Base-by-base conservation (phyloP, 1,140 invertebrate genomes). In the Listronotus oregonensis region DNA sequence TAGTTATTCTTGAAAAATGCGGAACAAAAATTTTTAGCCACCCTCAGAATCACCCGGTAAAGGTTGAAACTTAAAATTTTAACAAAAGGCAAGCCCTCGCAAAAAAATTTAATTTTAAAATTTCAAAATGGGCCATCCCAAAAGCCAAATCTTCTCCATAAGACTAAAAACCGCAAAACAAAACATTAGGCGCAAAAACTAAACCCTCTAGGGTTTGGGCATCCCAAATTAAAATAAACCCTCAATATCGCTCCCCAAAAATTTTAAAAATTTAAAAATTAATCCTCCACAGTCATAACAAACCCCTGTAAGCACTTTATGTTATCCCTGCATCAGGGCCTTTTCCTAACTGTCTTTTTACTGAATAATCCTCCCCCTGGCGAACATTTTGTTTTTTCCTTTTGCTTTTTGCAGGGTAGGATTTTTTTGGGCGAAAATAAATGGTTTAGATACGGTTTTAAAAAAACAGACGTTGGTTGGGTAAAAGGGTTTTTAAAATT, bases 201-300 rank as follows among this genome's bases (percentile, higher is more conserved):
- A 46, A 15, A 46, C 17, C 14, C 55, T n/a, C 32, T n/a, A 17
- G 21, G 27, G 8, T n/a, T n/a, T 14, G 31, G 55, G 17, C n/a
- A 15, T 6, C 5, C 12, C 15, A 52, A 52, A 40, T 15, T 32
- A 34, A 47, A 44, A 47, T 62, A 51, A 52, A 27, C n/a, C n/a
- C n/a, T n/a, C n/a, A n/a, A n/a, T n/a, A n/a, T n/a, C n/a, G n/a
- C n/a, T n/a, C n/a, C n/a, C 54, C 51, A 39, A 59, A 71, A 72
- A 69, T 69, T 73, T 73, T 73, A 72, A 72, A 72, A 74, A 71
- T 72, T 72, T 70, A 74, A 72, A 74, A 74, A 74, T 74, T 74
- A 74, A 74, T 70, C 72, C 70, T 64, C 67, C 60, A 52, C 71
- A 71, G 71, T 73, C 71, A 73, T 74, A 72, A 72, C 73, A 74